Evolutionary conservation across 1,140 invertebrate genomes (phyloP).

Genomic region (Metaphire vulgaris): DNA sequence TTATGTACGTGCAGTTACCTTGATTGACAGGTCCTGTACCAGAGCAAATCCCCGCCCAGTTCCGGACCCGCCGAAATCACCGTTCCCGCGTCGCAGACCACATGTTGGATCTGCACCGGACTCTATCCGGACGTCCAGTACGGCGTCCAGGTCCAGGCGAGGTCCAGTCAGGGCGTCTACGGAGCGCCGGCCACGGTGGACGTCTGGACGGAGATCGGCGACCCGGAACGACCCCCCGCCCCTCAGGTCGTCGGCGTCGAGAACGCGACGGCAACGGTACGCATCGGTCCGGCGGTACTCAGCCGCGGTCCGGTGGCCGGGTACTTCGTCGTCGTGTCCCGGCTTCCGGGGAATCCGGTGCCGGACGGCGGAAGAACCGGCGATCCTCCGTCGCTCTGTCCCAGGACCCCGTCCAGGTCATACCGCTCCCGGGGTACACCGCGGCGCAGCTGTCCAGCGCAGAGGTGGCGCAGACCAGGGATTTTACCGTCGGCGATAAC

Average conservation of each 20-base stretch:
- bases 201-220: constrained; percentile 31
- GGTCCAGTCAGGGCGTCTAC: constrained; percentile 25
- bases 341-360: neutral
- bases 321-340: constrained; percentile 26
- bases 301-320: constrained; percentile 29
- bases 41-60: neutral
- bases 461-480: constrained; percentile 10
- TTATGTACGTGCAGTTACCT: no score
- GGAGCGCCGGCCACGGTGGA: constrained; percentile 22
- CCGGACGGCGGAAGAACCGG: neutral
- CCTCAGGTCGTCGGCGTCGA: constrained; percentile 24
- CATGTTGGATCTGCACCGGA: constrained; percentile 19
- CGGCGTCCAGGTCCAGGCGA: constrained; percentile 31
- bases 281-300: constrained; percentile 22
- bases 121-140: constrained; percentile 34
- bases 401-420: constrained; percentile 15
- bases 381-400: constrained; percentile 3
- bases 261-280: constrained; percentile 25
- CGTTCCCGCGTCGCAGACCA: neutral
- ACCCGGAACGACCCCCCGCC: constrained; percentile 28
- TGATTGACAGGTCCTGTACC: neutral
- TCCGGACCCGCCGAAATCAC: neutral
- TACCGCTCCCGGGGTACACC: constrained; percentile 23
- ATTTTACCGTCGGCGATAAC: constrained; percentile 35
- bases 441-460: constrained; percentile 12